Conservation (phyloP, 2,113 vertebrate genomes). For the Regulus satrapa region DNA sequence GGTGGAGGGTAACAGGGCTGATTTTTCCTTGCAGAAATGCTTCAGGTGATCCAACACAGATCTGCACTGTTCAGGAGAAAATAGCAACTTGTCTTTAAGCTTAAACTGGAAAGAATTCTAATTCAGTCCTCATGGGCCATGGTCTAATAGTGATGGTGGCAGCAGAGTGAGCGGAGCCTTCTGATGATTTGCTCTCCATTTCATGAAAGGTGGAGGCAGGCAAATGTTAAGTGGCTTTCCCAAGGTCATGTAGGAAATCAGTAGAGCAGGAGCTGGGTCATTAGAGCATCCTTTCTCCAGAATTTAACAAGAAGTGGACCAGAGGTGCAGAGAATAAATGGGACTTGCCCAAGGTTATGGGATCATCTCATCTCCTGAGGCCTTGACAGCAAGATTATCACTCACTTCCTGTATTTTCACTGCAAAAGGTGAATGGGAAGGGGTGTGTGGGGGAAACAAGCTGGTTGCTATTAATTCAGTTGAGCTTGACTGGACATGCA, state of each 20-base stretch:
- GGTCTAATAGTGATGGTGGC: neutral
- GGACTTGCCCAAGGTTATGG: neutral
- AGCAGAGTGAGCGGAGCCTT: neutral
- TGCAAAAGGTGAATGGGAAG: slow-evolving; percentile 42
- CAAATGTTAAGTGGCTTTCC: slow-evolving; percentile 11
- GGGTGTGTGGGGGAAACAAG: slow-evolving; percentile 41
- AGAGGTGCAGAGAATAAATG: neutral
- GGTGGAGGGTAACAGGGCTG: neutral
- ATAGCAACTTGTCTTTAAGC: neutral
- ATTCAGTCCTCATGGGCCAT: neutral
- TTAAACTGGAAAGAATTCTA: neutral
- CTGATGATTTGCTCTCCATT: neutral
- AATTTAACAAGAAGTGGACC: neutral
- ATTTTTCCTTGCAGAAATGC: neutral
- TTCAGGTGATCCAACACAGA: neutral
- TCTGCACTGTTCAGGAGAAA: neutral
- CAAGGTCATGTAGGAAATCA: slow-evolving; percentile 1
- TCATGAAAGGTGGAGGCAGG: neutral
- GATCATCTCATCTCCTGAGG: neutral
- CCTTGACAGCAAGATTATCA: neutral
- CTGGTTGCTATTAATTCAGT: slow-evolving; percentile 13
- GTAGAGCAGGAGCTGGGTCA: neutral
- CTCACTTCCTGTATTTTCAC: neutral
- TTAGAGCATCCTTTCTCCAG: slow-evolving; percentile 25
- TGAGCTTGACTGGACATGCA: slow-evolving; percentile 63